Evolutionary conservation across 1,140 invertebrate genomes (phyloP), one percentile per base, ranked within the genome.

Genomic region (Coelopa frigida): DNA sequence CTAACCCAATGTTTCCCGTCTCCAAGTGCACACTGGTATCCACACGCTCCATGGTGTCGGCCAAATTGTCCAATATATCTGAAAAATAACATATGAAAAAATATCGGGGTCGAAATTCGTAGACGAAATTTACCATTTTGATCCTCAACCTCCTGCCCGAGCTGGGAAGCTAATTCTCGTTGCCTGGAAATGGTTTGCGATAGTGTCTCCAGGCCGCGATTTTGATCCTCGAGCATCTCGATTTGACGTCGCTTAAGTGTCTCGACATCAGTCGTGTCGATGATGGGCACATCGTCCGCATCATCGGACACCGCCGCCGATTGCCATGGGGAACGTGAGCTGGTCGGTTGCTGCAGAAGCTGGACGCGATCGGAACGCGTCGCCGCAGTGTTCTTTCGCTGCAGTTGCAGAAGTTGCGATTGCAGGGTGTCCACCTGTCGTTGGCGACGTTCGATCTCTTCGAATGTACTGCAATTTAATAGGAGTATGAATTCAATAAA

Each of bases 21-120:
- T 84, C 83, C 10, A 72, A 72, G 33, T 80, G 72, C 29, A 90
- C 71, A 42, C 82, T 72, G 31, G 75, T 67, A 54, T 83, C 79
- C 2, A 84, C 85, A 43, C 75, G 66, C 48, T 88, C 86, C 66
- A 87, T 81, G 48, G 82, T 80, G 43, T 82, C 78, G 2, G 79
- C 79, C 33, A 91, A 76, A 70, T 88, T 84, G 57, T 89, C 85
- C 44, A 91, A 76, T 47, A 91, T 78, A 61, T 84, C 86, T 88
- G 57, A 42, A 78, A 74, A 55, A 21, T 15, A 7, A 18, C 1
- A 40, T 6, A 35, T 39, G 21, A 42, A 33, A 42, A 17, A 3
- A 33, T 5, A 4, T 38, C 4, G 18, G 22, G 12, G 21, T 33
- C 20, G 24, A 2, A 5, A 35, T 33, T 35, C n/a, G 6, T 21